Conservation (phyloP, 2,113 vertebrate genomes). For the Tachysurus vachellii region DNA sequence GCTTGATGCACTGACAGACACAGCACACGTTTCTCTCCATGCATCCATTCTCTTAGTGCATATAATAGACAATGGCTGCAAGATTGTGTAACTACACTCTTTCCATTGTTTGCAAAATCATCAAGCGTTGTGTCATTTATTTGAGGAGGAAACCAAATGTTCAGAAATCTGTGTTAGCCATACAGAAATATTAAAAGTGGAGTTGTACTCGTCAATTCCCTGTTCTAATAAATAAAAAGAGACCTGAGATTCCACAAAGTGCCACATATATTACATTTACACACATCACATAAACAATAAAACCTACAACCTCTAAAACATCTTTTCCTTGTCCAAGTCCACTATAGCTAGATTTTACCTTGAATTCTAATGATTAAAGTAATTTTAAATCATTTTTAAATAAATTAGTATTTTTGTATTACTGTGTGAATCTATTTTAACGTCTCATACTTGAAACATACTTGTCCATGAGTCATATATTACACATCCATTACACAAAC, state of each 20-base stretch:
- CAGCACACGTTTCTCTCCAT: constrained; percentile 10
- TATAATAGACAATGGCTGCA: constrained; percentile 20
- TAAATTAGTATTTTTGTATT: background rate
- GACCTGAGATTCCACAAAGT: background rate
- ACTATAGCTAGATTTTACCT: background rate
- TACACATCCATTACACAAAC: background rate
- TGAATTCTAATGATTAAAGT: background rate
- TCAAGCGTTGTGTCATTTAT: background rate
- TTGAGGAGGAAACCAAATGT: background rate
- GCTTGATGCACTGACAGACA: constrained; percentile 49
- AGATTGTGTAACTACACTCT: constrained; percentile 34
- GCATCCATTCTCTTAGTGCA: constrained; percentile 21
- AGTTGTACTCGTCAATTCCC: constrained; percentile 8
- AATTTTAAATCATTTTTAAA: background rate
- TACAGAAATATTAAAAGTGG: constrained; percentile 14
- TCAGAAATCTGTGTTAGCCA: background rate
- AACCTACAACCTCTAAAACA: background rate
- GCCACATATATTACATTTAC: background rate
- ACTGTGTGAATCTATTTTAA: background rate
- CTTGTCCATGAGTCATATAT: background rate
- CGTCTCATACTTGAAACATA: background rate
- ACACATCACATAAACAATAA: background rate
- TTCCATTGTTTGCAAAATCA: constrained; percentile 37
- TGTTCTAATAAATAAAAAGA: constrained; percentile 24
- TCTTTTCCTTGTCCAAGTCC: background rate